Evolutionary conservation across 2,113 vertebrate species (phyloP), one percentile per base, ranked within the genome.

Genomic region (Nothocercus nigrocapillus): DNA sequence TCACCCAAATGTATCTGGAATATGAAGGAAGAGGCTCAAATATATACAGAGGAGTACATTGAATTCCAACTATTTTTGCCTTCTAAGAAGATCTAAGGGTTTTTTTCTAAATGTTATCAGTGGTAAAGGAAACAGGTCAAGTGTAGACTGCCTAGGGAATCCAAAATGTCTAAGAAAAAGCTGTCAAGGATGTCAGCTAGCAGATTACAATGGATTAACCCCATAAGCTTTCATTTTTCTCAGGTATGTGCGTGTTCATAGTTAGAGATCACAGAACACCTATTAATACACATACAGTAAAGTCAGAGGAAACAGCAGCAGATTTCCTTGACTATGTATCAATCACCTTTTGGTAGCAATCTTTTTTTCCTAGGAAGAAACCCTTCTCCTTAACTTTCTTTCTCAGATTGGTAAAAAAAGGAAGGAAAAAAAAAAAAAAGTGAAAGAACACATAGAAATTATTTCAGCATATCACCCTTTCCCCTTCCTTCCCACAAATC

Each of bases 141-240:
- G 22, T n/a, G 15, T 78, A 69, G 27, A 28, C 36, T 87, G 82
- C 62, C 78, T 36, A 27, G 89, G 40, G 32, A 92, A 83, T 56
- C 13, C 10, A 38, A 85, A 94, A 81, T 53, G 79, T 78, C 47
- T 42, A 62, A 93, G 59, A 59, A 89, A 86, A 47, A 66, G 38
- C 6, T 89, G 62, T 18, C 16, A 89, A 92, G 82, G 18, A 47
- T 68, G 32, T 54, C 80, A 85, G 17, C 69, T 44, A 53, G 72
- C 7, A 44, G 66, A 95, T 95, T 95, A 88, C 62, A 83, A 64
- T 2, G 49, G 90, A 95, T 95, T 96, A 94, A 80, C 54, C 62
- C 85, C 20, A 11, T 11, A 80, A 68, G 44, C 51, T 68, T 89
- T 59, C 34, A 20, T 85, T 95, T 82, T 89, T 89, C 77, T 82